These are phyloP conservation scores for Cyclophora punctaria DNA, from an alignment of 2,888 invertebrate genomes.

Conservation along the genomic window DNA sequence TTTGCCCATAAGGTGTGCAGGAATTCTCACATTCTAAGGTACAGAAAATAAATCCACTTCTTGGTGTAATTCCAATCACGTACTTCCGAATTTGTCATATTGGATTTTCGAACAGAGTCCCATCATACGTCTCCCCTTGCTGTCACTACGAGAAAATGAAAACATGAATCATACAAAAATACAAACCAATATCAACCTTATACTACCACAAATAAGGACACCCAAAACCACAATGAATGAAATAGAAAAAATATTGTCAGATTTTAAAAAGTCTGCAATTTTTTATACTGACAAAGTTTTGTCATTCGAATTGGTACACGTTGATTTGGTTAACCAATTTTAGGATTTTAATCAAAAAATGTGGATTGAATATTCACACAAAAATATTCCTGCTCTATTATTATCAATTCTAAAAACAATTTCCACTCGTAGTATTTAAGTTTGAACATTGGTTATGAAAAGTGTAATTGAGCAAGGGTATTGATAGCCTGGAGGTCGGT, in stretches of 20 bases:
- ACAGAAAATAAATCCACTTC: conserved; percentile 54
- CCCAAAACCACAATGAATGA: conserved; percentile 2
- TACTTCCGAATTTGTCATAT: conserved; percentile 74
- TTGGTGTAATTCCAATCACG: conserved; percentile 68
- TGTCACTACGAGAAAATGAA: conserved; percentile 69
- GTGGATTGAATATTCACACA: neutral
- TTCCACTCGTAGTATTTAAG: too few relatives aligned
- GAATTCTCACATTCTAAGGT: conserved; percentile 23
- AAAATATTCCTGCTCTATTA: neutral
- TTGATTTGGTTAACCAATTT: neutral
- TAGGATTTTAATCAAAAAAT: neutral
- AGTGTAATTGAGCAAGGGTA: too few relatives aligned
- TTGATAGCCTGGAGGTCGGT: too few relatives aligned
- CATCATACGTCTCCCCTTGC: conserved; percentile 61
- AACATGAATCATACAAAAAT: conserved; percentile 56
- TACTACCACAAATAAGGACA: conserved; percentile 16
- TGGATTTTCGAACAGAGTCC: conserved; percentile 66
- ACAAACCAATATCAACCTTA: conserved; percentile 31
- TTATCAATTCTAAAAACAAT: too few relatives aligned
- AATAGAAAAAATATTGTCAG: conserved; percentile 28
- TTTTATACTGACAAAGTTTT: conserved; percentile 3
- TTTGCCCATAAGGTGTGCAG: too few relatives aligned
- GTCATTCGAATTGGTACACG: neutral
- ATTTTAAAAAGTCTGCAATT: conserved; percentile 31
- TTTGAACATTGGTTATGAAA: too few relatives aligned